Base-by-base conservation (phyloP, 2,797 vertebrate species). In the Denticeps clupeoides region DNA sequence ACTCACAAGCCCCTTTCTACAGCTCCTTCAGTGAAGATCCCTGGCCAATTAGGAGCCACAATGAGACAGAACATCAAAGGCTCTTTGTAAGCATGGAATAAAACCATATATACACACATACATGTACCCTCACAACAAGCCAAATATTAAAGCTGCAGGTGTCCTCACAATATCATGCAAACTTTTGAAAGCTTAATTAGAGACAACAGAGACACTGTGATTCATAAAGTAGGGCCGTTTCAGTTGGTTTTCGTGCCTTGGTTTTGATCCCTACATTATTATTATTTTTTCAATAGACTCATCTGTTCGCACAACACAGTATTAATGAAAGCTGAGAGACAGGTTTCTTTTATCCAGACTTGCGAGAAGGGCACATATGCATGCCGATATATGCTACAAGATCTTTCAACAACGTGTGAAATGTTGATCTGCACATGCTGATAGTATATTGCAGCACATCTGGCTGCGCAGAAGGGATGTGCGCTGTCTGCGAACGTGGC, bases 81-180 rank as follows among this genome's bases (percentile, higher is more conserved):
- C 40, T 2, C 7, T 12, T 18, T 7, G 22, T 45, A 43, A 35
- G 10, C 46, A 12, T 29, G 24, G 33, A 29, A 19, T n/a, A 27
- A 42, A 32, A 12, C n/a, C n/a, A n/a, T n/a, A n/a, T n/a, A n/a
- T 13, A 35, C 43, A 47, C 45, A 51, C 45, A 51, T 13, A 24
- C 24, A 47, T 21, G 32, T 47, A 52, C 41, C 33, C 31, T 33
- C 12, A 44, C 43, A 60, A 49, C 24, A 42, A 56, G 37, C 45
- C 47, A 51, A 57, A 65, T 49, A 57, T 45, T 51, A 45, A 47
- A 65, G 41, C 53, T 47, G 60, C 72, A 72, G 69, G 72, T 72
- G 72, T 69, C 57, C 58, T 33, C 56, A 65, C 70, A 70, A 62
- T 62, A 53, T 51, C 41, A 45, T 43, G 51, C 4, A 31, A 15